A percentile compares a stretch with the other conserved stretches of the same genome.
Evolutionary conservation across 2,113 vertebrate genomes (phyloP).

Genomic region (Eclectus roratus): DNA sequence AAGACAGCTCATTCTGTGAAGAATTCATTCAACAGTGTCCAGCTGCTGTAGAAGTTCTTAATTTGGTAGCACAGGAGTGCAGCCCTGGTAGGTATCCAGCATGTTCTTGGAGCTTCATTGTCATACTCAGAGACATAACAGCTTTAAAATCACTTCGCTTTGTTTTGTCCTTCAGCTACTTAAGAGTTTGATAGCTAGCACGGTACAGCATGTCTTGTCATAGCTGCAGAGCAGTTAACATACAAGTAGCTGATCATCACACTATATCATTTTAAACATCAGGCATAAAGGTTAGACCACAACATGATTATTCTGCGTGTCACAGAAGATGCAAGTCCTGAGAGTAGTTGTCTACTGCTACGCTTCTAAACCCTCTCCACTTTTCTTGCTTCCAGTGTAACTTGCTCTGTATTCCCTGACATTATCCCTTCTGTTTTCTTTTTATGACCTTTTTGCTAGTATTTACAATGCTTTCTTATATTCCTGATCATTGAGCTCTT

Average conservation of each 20-base stretch:
- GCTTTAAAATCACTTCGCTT: neutral
- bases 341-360: neutral
- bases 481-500: neutral
- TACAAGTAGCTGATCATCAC: neutral
- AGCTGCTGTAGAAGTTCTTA: constrained; percentile 95
- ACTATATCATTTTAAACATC: neutral
- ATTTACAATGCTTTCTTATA: neutral
- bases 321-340: neutral
- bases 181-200: neutral
- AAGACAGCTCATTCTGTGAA: constrained; percentile 98
- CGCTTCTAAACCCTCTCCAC: neutral
- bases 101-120: neutral
- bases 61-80: constrained; percentile 96
- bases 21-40: constrained; percentile 99
- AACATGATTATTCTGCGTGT: neutral
- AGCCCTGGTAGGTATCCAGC: constrained; percentile 85
- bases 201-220: neutral
- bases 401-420: neutral
- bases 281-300: neutral
- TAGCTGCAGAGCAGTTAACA: neutral
- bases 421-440: neutral
- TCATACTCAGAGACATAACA: neutral
- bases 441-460: neutral
- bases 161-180: neutral
- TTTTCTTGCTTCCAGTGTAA: neutral